Evolutionary conservation across 2,888 invertebrate species (phyloP).

Genomic region (Calameuta filiformis): DNA sequence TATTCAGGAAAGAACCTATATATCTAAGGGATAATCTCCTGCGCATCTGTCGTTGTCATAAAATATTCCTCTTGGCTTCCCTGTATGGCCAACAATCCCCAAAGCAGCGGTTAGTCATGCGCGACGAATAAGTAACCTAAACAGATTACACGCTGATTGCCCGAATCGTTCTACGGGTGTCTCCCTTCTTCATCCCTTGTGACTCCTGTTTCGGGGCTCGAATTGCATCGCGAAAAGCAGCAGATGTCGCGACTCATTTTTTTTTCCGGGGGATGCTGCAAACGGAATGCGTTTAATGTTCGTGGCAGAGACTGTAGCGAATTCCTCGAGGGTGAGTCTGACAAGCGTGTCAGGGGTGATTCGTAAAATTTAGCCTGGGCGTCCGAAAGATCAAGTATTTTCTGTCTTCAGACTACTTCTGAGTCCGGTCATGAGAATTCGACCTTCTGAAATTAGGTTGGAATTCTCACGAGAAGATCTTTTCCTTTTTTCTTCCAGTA

Average conservation of each 20-base stretch:
- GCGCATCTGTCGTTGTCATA: constrained; percentile 53
- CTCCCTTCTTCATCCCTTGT: constrained; percentile 1
- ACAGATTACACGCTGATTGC: constrained; percentile 60
- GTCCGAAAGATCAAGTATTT: no score
- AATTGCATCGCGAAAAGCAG: constrained; percentile 27
- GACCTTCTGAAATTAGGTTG: no score
- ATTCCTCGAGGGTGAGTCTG: constrained; percentile 32
- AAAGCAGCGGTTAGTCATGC: constrained; percentile 54
- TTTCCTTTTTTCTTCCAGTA: no score
- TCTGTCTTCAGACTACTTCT: no score
- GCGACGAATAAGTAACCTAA: constrained; percentile 57
- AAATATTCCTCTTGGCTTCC: constrained; percentile 43
- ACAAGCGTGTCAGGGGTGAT: neutral
- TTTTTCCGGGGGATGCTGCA: constrained; percentile 6
- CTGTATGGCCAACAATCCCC: neutral
- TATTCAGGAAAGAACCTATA: constrained; percentile 38
- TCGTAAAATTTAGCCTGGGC: neutral
- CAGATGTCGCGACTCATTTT: constrained; percentile 57
- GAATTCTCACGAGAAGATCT: no score
- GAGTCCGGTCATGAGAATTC: no score
- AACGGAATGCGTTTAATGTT: constrained; percentile 53
- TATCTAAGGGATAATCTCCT: constrained; percentile 43
- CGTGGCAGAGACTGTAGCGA: constrained; percentile 30
- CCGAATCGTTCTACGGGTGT: constrained; percentile 13
- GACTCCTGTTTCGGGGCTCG: neutral